Evolutionary conservation across 1,140 invertebrate genomes (phyloP).

Genomic region (Brachionus koreanus): DNA sequence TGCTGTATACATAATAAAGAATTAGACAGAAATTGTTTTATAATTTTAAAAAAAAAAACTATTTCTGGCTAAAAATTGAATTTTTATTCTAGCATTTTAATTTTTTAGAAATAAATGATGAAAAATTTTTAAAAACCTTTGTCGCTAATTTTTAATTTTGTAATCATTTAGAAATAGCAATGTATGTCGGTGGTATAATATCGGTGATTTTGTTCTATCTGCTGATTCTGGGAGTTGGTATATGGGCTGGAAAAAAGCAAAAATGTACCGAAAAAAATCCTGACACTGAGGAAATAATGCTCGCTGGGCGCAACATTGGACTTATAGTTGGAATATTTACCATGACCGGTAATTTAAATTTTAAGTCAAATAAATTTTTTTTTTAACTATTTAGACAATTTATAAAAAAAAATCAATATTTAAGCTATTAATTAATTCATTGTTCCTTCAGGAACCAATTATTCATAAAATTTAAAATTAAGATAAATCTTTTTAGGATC

Average conservation of each 20-base stretch:
- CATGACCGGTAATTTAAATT: conserved; percentile 77
- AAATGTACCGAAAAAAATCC: conserved; percentile 70
- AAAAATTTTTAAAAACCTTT: no score
- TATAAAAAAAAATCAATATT: conserved; percentile 10
- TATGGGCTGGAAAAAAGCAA: conserved; percentile 83
- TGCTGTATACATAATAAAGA: neutral
- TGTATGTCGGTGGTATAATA: conserved; percentile 68
- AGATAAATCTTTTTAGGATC: no score
- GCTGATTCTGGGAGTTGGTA: conserved; percentile 82
- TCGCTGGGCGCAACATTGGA: conserved; percentile 89
- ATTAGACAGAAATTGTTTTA: neutral
- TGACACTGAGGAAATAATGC: conserved; percentile 85
- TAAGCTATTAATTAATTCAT: neutral
- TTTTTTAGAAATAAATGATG: no score
- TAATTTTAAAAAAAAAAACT: no score
- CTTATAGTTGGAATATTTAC: conserved; percentile 93
- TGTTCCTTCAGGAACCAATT: neutral
- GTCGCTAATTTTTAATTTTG: no score
- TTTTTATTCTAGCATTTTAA: neutral
- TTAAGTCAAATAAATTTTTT: neutral
- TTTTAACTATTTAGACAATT: conserved; percentile 32
- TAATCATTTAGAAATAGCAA: conserved; percentile 21
- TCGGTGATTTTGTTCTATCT: conserved; percentile 90
- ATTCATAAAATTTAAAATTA: neutral
- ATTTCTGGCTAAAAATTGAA: neutral